These are phyloP conservation scores for Trypoxylon attenuatum DNA, from an alignment of 2,888 invertebrate species.

Conservation along the genomic window DNA sequence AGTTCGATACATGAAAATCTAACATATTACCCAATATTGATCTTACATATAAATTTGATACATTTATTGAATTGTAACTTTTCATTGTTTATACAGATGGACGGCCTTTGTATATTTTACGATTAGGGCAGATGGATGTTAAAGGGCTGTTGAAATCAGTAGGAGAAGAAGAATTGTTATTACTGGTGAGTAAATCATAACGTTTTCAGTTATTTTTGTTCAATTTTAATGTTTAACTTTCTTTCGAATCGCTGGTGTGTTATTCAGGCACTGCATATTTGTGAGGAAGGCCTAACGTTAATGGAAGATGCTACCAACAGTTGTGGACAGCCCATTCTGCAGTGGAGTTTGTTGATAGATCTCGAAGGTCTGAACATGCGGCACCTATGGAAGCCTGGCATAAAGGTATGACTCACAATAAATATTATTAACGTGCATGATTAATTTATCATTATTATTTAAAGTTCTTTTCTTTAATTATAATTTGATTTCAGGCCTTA, in stretches of 20 bases:
- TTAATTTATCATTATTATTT: not conserved
- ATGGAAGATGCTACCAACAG: conserved; percentile 90
- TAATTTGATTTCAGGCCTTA: conserved; percentile 75
- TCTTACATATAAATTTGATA: not conserved
- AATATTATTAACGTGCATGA: too few species aligned
- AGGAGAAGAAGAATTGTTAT: conserved; percentile 92
- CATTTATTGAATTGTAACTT: not conserved
- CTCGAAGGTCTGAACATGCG: conserved; percentile 96
- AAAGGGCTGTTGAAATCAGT: conserved; percentile 93
- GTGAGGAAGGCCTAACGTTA: conserved; percentile 92
- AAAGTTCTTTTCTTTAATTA: not conserved
- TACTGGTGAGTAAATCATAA: conserved; percentile 79
- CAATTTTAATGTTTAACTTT: not conserved
- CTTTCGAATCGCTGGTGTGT: conserved; percentile 18
- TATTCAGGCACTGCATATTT: conserved; percentile 86
- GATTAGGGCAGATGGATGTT: conserved; percentile 97
- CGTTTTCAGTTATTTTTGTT: not conserved
- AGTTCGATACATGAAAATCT: too few species aligned
- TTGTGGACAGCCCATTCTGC: conserved; percentile 88
- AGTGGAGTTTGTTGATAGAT: conserved; percentile 94
- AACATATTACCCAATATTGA: too few species aligned
- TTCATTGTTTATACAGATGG: conserved; percentile 79
- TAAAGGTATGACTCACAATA: conserved; percentile 80
- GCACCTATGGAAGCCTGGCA: conserved; percentile 95
- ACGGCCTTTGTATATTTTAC: conserved; percentile 90